Conservation (phyloP, 2,888 invertebrate species). For the Bugula neritina region DNA sequence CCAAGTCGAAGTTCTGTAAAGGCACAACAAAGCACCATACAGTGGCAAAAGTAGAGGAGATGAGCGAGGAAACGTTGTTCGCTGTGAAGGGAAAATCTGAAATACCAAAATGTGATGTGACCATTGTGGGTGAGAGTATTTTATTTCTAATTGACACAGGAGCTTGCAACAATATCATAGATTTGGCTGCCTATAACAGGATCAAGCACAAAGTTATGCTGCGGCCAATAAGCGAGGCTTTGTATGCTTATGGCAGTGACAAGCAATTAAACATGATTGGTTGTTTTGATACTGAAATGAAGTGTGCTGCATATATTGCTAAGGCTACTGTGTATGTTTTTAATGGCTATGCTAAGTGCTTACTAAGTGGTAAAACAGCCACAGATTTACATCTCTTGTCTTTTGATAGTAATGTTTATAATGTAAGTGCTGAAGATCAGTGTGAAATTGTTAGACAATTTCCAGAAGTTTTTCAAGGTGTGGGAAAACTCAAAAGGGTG, state of each 20-base stretch:
- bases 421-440: neutral
- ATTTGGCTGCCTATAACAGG: neutral
- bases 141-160: neutral
- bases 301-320: neutral
- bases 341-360: neutral
- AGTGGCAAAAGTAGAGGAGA: too few species aligned
- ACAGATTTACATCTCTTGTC: neutral
- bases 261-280: neutral
- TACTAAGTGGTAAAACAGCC: neutral
- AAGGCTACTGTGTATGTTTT: neutral
- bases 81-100: neutral
- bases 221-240: neutral
- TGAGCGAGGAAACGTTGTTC: too few species aligned
- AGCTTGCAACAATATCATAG: conserved; percentile 14
- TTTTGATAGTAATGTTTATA: neutral
- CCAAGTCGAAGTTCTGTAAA: neutral
- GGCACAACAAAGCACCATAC: neutral
- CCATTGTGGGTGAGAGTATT: neutral
- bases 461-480: neutral
- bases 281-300: neutral
- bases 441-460: neutral
- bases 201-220: neutral
- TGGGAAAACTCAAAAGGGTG: neutral
- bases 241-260: neutral
- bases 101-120: conserved; percentile 1